Conservation (phyloP, 2,888 invertebrate genomes). For the Aethes cnicana region DNA sequence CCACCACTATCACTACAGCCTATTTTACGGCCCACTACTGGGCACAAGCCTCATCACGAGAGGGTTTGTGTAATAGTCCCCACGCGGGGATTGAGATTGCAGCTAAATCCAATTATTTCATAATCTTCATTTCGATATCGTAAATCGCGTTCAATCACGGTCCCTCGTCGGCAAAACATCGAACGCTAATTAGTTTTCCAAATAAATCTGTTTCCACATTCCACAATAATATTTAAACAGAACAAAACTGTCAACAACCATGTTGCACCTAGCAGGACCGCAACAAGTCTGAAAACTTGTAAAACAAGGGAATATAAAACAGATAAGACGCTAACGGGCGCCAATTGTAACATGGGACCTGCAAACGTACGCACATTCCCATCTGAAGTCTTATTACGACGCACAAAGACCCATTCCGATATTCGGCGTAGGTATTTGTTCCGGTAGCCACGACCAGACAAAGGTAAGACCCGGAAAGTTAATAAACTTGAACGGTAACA, state of each 20-base stretch:
- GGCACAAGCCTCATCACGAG: too few relatives aligned
- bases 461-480: conserved; percentile 29
- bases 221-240: conserved; percentile 1
- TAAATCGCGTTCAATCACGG: conserved; percentile 15
- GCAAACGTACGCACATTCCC: conserved; percentile 18
- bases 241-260: conserved; percentile 12
- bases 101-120: conserved; percentile 14
- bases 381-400: conserved; percentile 6
- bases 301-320: conserved; percentile 28
- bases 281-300: conserved; percentile 25
- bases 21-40: too few relatives aligned
- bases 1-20: too few relatives aligned
- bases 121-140: conserved; percentile 8
- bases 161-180: neutral
- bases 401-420: conserved; percentile 13
- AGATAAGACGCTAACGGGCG: conserved; percentile 14
- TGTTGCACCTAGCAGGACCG: conserved; percentile 17
- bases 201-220: conserved; percentile 5
- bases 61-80: too few relatives aligned
- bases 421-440: neutral
- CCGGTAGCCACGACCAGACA: conserved; percentile 26
- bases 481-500: conserved; percentile 30
- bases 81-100: too few relatives aligned
- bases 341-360: conserved; percentile 4
- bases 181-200: conserved; percentile 3